These are phyloP conservation scores for Melozone crissalis DNA, from an alignment of 2,113 vertebrate genomes.

Conservation along the genomic window DNA sequence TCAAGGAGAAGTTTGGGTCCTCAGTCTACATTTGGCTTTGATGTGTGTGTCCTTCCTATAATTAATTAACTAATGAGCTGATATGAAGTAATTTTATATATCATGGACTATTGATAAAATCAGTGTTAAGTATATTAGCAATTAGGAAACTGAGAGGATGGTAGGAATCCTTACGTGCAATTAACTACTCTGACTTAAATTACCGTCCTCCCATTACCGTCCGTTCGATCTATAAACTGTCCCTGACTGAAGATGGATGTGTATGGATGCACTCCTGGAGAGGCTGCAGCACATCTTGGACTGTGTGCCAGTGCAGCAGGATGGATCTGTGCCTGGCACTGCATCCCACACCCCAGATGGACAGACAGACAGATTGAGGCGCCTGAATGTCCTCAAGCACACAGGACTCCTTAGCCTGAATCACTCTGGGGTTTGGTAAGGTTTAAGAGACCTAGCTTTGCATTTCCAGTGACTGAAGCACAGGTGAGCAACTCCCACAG, in stretches of 20 bases:
- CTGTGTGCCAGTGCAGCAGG: neutral
- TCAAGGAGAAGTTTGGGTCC: neutral
- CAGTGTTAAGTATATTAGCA: constrained; percentile 30
- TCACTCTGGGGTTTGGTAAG: neutral
- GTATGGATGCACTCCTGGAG: neutral
- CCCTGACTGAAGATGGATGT: neutral
- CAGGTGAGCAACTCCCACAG: neutral
- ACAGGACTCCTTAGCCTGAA: neutral
- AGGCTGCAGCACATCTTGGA: neutral
- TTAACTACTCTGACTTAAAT: constrained; percentile 39
- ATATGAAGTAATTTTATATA: constrained; percentile 46
- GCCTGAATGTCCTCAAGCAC: neutral
- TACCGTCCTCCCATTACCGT: neutral
- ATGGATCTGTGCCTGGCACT: neutral
- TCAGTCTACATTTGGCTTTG: neutral
- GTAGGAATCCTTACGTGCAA: neutral
- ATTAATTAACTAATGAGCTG: constrained; percentile 54
- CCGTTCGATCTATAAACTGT: neutral
- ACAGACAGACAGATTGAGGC: neutral
- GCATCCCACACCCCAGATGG: accelerated
- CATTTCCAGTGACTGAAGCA: neutral
- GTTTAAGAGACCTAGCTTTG: neutral
- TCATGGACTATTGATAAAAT: constrained; percentile 51
- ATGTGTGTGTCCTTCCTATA: neutral
- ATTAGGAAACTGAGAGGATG: constrained; percentile 22